phyloP scores from a whole-genome alignment of 2,113 vertebrate genomes.

The Pomatostomus ruficeps region DNA sequence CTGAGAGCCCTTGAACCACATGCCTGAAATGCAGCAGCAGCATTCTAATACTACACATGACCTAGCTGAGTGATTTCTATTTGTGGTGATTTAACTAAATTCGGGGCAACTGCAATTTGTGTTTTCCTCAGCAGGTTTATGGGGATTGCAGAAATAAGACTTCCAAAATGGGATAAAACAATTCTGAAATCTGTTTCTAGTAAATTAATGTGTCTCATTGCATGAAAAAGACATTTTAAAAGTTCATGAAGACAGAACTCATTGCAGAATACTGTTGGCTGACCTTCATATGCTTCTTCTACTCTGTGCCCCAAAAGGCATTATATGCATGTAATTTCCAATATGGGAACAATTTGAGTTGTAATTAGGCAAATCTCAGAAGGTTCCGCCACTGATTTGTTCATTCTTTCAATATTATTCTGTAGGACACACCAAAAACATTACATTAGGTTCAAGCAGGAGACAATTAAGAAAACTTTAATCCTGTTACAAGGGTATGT shows the following conservation, averaged over 20 bases:
- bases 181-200: constrained; percentile 78
- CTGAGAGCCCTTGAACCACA: background rate
- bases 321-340: constrained; percentile 82
- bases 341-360: constrained; percentile 87
- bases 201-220: constrained; percentile 73
- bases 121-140: constrained; percentile 65
- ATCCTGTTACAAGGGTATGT: constrained; percentile 64
- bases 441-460: constrained; percentile 74
- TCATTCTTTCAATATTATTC: constrained; percentile 79
- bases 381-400: constrained; percentile 84
- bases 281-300: constrained; percentile 79
- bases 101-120: constrained; percentile 2
- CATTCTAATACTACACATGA: background rate
- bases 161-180: constrained; percentile 74
- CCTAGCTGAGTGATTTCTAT: background rate
- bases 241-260: constrained; percentile 68
- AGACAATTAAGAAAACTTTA: constrained; percentile 72
- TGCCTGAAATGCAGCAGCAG: background rate
- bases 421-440: constrained; percentile 75
- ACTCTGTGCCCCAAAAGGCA: constrained; percentile 80
- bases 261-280: constrained; percentile 73
- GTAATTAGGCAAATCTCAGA: constrained; percentile 86
- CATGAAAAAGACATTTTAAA: constrained; percentile 72
- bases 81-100: constrained; percentile 5
- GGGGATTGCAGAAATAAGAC: constrained; percentile 69